Conservation (phyloP, 2,888 invertebrate species). For the Luffia ferchaultella region DNA sequence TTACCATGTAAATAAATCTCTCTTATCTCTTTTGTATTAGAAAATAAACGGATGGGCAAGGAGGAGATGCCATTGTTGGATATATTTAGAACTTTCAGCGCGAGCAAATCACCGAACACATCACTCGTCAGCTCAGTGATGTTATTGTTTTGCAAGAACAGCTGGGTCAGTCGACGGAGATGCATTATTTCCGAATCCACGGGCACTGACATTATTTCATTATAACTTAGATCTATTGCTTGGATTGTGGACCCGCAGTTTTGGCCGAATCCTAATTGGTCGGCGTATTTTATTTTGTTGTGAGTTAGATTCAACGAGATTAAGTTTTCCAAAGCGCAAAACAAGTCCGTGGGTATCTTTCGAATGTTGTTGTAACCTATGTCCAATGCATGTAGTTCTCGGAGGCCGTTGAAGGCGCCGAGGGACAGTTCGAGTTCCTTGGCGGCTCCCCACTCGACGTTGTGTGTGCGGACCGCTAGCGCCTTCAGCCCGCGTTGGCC, state of each 20-base stretch:
- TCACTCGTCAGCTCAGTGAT: conserved; percentile 79
- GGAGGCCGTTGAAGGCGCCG: conserved; percentile 77
- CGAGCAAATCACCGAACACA: conserved; percentile 79
- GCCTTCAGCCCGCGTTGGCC: conserved; percentile 82
- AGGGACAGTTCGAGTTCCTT: conserved; percentile 77
- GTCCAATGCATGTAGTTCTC: conserved; percentile 81
- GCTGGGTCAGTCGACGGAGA: conserved; percentile 78
- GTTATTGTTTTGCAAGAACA: conserved; percentile 85
- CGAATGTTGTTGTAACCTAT: conserved; percentile 83
- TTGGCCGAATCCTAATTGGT: conserved; percentile 75
- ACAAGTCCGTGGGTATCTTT: conserved; percentile 78
- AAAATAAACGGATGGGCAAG: conserved; percentile 83
- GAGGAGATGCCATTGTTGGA: conserved; percentile 85
- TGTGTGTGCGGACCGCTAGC: conserved; percentile 79
- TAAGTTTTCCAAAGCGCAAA: conserved; percentile 82
- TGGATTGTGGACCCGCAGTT: conserved; percentile 75
- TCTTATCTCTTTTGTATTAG: conserved; percentile 80
- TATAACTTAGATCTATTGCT: conserved; percentile 81
- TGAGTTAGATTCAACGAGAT: conserved; percentile 85
- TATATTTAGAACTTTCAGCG: conserved; percentile 82
- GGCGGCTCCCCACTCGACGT: conserved; percentile 77
- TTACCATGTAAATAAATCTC: conserved; percentile 89
- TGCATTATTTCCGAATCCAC: conserved; percentile 81
- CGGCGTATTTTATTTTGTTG: conserved; percentile 82
- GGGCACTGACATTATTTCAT: conserved; percentile 77